Base-by-base conservation (phyloP, 2,797 vertebrate species). In the Salmo trutta region DNA sequence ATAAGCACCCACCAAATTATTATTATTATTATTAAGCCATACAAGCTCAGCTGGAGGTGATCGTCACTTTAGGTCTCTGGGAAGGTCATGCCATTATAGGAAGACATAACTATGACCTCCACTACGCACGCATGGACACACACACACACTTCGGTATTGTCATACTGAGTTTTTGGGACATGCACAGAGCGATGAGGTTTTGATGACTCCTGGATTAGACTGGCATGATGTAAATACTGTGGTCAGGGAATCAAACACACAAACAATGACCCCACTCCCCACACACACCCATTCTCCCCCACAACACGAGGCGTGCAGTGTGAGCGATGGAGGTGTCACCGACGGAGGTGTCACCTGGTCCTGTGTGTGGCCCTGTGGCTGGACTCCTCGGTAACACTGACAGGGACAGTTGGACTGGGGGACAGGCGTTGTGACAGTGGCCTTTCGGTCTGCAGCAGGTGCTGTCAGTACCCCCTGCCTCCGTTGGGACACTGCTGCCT, bases 61-160 rank as follows among this genome's bases (percentile, higher is more conserved):
- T 17, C 1, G 53, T 54, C 4, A 54, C 15, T 54, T 54, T 21
- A 2, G n/a, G 64, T 31, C 27, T 66, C 64, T 27, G 14, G 64
- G 64, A 24, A 29, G 24, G 24, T 66, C n/a, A 78, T 73, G 59
- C 76, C 72, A 77, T 73, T 81, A 84, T 77, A 85, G 59, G 87
- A 36, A 21, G 21, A 33, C 41, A 47, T 47, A 17, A 12, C 69
- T 47, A 54, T 31, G 62, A 66, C 64, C n/a, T 64, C 29, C 62
- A 67, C 17, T 31, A 27, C 52, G 6, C 77, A 73, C 65, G 72
- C 73, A 67, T 65, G 24, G 24, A 71, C 64, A 74, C 59, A 10
- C 41, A 66, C 56, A 77, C 70, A 66, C 59, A 64, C 8, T 21
- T 3, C 21, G 19, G 19, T 15, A 67, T 67, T 67, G 27, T 31